These are phyloP conservation scores for Hephaestus fuliginosus DNA, from an alignment of 2,797 vertebrate species.

Conservation along the genomic window DNA sequence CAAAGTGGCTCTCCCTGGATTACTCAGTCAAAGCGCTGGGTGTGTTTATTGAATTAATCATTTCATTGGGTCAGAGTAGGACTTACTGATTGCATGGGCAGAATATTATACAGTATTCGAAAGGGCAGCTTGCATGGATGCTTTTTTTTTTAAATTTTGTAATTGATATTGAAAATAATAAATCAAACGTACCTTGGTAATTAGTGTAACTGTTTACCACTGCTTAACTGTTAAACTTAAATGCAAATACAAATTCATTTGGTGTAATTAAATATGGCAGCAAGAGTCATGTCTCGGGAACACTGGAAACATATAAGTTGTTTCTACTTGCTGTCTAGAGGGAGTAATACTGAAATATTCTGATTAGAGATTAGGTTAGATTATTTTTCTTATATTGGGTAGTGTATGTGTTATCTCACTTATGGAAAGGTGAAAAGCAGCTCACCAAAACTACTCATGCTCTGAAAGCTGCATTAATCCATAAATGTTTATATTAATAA, in stretches of 20 bases:
- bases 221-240: constrained; percentile 42
- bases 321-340: constrained; percentile 36
- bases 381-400: too few relatives aligned
- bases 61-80: constrained; percentile 46
- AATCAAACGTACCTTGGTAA: constrained; percentile 43
- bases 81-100: constrained; percentile 39
- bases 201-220: constrained; percentile 55
- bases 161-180: constrained; percentile 47
- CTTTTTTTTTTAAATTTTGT: constrained; percentile 39
- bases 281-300: constrained; percentile 41
- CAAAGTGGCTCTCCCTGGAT: constrained; percentile 64
- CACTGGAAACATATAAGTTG: constrained; percentile 54
- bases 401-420: constrained; percentile 3
- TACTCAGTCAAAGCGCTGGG: constrained; percentile 50
- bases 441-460: neutral
- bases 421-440: neutral
- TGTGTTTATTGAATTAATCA: constrained; percentile 69
- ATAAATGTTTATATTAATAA: neutral
- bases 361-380: neutral
- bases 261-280: constrained; percentile 60
- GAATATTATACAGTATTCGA: constrained; percentile 37
- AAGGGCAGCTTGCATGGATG: constrained; percentile 25
- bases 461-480: neutral
- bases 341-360: constrained; percentile 35
- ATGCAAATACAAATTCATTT: constrained; percentile 33